Base-by-base conservation (phyloP, 2,113 vertebrate species). In the Notothenia rossii region DNA sequence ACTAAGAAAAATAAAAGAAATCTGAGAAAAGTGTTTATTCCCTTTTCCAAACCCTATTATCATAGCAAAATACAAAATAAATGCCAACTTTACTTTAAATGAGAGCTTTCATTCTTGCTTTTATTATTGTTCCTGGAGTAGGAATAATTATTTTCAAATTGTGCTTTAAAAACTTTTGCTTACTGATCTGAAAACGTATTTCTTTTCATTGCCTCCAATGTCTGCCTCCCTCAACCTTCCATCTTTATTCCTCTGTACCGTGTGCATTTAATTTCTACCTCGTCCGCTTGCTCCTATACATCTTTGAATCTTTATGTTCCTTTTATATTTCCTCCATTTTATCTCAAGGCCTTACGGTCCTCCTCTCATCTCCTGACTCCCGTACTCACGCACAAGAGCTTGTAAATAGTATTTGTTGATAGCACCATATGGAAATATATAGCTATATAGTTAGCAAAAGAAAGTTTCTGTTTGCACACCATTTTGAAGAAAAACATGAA, bases 301-400 rank as follows among this genome's bases (percentile, higher is more conserved):
- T 25, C 17, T 67, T 51, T 49, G 7, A 50, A 56, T 75, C 29
- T 72, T 48, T 20, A 18, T 45, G 43, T 50, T 68, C 11, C 14
- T 58, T 55, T 17, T 66, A 12, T 9, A 20, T 56, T 51, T 14
- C 58, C 13, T 43, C 10, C n/a, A 10, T 65, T 79, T 67, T 10
- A 67, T 71, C 64, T 75, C 33, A 11, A 63, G 46, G 66, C 58
- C 64, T 53, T 33, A 10, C 29, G 29, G 3, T 51, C 13, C 61
- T 61, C 54, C 56, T 84, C 50, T 67, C 33, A 65, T 48, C 72
- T 71, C 60, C 55, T 33, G 61, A 48, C 7, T 15, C 71, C 48
- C 7, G 36, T 33, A 59, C 62, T 43, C 49, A 29, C 76, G 56
- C 25, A 48, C 48, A 56, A 50, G 7, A 66, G 36, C 40, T 20